phyloP scores from a whole-genome alignment of 2,888 invertebrate genomes.

The Minunthozetes semirufus region DNA sequence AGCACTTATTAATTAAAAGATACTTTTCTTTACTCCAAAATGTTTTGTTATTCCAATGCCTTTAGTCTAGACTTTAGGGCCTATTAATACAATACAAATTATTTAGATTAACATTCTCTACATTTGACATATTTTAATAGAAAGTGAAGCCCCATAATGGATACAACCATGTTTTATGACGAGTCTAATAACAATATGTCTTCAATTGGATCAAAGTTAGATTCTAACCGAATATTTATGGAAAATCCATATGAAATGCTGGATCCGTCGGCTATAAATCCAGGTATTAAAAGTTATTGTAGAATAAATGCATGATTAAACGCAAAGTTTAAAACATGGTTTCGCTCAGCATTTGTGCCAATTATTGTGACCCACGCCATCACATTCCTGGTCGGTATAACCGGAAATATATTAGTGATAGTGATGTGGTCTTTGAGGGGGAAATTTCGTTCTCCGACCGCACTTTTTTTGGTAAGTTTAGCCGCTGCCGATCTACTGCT shows the following conservation, averaged over 20 bases:
- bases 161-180: background rate
- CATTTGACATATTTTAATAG: too few species aligned
- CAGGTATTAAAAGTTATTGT: constrained; percentile 18
- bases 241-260: constrained; percentile 43
- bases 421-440: constrained; percentile 42
- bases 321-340: background rate
- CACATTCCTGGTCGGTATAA: constrained; percentile 43
- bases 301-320: background rate
- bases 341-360: constrained; percentile 40
- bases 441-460: constrained; percentile 44
- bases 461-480: constrained; percentile 45
- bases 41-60: too few species aligned
- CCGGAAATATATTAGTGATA: constrained; percentile 44
- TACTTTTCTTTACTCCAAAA: too few species aligned
- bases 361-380: constrained; percentile 43
- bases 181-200: background rate
- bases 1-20: too few species aligned
- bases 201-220: background rate
- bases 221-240: constrained; percentile 35
- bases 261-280: constrained; percentile 42
- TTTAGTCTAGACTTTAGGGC: too few species aligned
- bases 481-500: constrained; percentile 48
- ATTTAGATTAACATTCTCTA: too few species aligned
- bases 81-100: too few species aligned
- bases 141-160: background rate